Evolutionary conservation across 64 coral and sea anemone species (phyloP).

Genomic region (Montipora sp.): DNA sequence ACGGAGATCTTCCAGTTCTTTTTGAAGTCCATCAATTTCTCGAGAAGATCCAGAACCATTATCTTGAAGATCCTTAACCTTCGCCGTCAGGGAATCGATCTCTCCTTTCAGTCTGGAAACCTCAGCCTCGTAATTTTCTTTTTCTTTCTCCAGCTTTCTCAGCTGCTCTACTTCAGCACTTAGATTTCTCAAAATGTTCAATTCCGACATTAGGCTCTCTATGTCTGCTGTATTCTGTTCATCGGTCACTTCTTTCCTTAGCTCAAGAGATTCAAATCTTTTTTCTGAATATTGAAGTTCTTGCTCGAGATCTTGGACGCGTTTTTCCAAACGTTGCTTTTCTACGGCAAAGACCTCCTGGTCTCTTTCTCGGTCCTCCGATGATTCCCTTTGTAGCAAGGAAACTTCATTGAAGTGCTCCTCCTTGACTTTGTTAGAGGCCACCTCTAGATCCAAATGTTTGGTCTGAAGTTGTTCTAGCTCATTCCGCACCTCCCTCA

Average conservation of each 20-base stretch:
- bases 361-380: conserved; percentile 3
- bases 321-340: conserved; percentile 48
- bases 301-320: conserved; percentile 30
- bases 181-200: conserved; percentile 51
- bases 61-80: conserved; percentile 44
- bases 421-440: conserved; percentile 2
- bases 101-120: conserved; percentile 57
- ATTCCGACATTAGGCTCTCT: conserved; percentile 38
- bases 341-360: conserved; percentile 27
- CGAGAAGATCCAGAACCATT: conserved; percentile 18
- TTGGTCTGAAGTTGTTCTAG: conserved; percentile 13
- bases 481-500: conserved; percentile 27
- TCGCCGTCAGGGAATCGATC: conserved; percentile 19
- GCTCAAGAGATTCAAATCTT: conserved; percentile 44
- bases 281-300: conserved; percentile 53
- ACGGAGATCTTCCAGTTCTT: conserved; percentile 43
- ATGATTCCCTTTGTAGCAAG: background rate
- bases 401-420: conserved; percentile 2
- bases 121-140: conserved; percentile 63
- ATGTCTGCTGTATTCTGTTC: conserved; percentile 46
- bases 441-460: conserved; percentile 22
- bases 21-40: conserved; percentile 46
- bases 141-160: conserved; percentile 45
- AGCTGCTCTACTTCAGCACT: conserved; percentile 44
- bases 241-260: conserved; percentile 55